phyloP scores from a whole-genome alignment of 2,113 vertebrate species.

The Axis porcinus region DNA sequence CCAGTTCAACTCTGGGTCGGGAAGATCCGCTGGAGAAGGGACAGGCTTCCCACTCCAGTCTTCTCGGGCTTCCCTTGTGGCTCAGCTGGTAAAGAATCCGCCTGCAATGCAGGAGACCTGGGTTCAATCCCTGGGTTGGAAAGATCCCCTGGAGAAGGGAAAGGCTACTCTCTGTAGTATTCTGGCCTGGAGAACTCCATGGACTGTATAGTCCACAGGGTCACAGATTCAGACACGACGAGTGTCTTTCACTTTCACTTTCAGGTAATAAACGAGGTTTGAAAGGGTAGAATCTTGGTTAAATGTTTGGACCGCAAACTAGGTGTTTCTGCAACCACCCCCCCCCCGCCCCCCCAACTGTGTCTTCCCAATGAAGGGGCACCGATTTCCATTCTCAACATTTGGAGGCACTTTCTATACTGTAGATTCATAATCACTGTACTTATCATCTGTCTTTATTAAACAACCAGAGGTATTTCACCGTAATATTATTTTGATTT shows the following conservation, averaged over 20 bases:
- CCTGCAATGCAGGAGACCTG: not conserved
- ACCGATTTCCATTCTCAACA: slow-evolving; percentile 38
- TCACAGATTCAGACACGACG: not conserved
- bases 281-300: not conserved
- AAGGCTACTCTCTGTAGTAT: not conserved
- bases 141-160: not conserved
- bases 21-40: not conserved
- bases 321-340: slow-evolving; percentile 16
- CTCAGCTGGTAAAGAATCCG: not conserved
- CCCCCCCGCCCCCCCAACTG: not conserved
- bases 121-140: not conserved
- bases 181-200: not conserved
- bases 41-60: not conserved
- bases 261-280: slow-evolving; percentile 47
- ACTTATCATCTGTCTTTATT: slow-evolving; percentile 29
- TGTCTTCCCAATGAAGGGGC: not conserved
- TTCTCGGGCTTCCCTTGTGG: not conserved
- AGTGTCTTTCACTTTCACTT: not conserved
- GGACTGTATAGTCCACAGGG: not conserved
- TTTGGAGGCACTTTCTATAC: slow-evolving; percentile 37
- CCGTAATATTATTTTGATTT: not conserved
- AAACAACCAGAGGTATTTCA: slow-evolving; percentile 25
- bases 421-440: slow-evolving; percentile 22
- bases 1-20: not conserved
- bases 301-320: slow-evolving; percentile 32